Percentiles rank a stretch among this genome's conserved stretches.
phyloP scores from a whole-genome alignment of 2,113 vertebrate species.

The Bombycilla garrulus region DNA sequence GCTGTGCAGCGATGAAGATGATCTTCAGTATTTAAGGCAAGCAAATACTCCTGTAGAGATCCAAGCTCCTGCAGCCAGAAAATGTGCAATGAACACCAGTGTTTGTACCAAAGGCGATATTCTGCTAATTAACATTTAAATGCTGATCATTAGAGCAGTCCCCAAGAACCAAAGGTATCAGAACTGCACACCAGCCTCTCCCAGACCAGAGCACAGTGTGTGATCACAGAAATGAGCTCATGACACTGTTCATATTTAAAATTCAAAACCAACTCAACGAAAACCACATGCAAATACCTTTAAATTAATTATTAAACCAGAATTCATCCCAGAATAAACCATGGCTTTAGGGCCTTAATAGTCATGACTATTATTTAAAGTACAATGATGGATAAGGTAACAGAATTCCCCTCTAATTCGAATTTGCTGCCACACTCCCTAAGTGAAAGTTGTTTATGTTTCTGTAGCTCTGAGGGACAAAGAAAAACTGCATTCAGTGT shows the following conservation, averaged over 20 bases:
- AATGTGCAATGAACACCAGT: neutral
- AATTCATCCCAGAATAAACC: neutral
- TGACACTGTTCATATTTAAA: neutral
- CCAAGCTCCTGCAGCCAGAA: conserved; percentile 83
- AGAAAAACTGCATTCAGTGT: neutral
- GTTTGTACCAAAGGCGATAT: neutral
- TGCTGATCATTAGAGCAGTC: neutral
- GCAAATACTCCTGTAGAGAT: conserved; percentile 89
- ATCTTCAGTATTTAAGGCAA: conserved; percentile 93
- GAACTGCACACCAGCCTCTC: neutral
- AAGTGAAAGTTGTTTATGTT: neutral
- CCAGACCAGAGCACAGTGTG: neutral
- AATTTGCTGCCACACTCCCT: neutral
- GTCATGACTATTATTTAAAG: neutral
- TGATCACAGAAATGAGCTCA: neutral
- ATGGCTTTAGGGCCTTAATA: neutral
- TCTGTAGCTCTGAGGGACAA: neutral
- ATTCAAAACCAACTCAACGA: neutral
- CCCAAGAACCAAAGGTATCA: neutral
- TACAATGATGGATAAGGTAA: neutral
- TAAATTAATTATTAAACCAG: neutral
- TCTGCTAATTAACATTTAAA: neutral
- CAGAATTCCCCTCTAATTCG: neutral
- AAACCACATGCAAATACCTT: neutral
- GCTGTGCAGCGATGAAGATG: conserved; percentile 88